Evolutionary conservation across 2,888 invertebrate species (phyloP).

Genomic region (Lasius fuliginosus): DNA sequence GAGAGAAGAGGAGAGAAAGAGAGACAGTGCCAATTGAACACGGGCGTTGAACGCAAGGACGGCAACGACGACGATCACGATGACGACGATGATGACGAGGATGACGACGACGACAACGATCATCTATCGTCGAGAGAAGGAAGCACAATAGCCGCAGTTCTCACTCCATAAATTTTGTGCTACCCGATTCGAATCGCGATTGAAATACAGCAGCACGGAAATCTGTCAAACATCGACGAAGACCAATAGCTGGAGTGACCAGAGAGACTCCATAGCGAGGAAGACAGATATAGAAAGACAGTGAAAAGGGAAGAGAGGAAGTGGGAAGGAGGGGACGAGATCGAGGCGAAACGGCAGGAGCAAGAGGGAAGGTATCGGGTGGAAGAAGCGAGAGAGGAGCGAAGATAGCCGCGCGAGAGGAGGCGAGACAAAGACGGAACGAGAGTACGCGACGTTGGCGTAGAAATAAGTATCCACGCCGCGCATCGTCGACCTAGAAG

Average conservation of each 20-base stretch:
- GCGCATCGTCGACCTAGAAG: too few relatives aligned
- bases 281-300: constrained; percentile 49
- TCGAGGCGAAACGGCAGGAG: too few relatives aligned
- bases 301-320: constrained; percentile 22
- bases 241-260: constrained; percentile 63
- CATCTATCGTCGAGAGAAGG: too few relatives aligned
- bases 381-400: too few relatives aligned
- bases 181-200: too few relatives aligned
- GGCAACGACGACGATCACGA: constrained; percentile 34
- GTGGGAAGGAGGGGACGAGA: too few relatives aligned
- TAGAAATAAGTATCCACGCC: background rate
- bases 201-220: constrained; percentile 68
- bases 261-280: constrained; percentile 48
- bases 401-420: constrained; percentile 4
- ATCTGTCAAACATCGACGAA: constrained; percentile 62
- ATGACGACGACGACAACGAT: too few relatives aligned
- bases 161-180: too few relatives aligned
- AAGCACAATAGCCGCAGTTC: too few relatives aligned
- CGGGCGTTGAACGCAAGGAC: constrained; percentile 58
- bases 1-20: constrained; percentile 16
- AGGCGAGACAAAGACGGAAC: constrained; percentile 40
- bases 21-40: constrained; percentile 40
- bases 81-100: constrained; percentile 49
- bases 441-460: background rate
- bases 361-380: too few relatives aligned